Evolutionary conservation across 2,797 vertebrate genomes (phyloP).

Genomic region (Notolabrus celidotus): DNA sequence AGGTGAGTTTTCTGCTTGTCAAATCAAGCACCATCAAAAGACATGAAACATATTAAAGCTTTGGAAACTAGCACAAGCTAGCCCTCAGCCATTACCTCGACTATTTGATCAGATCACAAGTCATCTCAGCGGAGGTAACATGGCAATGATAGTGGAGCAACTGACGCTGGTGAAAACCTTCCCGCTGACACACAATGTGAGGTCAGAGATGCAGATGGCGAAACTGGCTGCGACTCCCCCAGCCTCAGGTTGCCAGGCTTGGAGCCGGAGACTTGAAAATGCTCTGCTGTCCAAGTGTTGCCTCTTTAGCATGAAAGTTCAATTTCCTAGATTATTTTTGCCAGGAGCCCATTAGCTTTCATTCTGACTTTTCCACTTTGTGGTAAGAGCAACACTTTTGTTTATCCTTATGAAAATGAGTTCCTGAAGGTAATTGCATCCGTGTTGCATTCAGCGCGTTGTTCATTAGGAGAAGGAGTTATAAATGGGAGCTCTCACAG

Average conservation of each 20-base stretch:
- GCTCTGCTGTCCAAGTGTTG: constrained; percentile 41
- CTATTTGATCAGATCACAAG: constrained; percentile 27
- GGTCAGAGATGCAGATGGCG: constrained; percentile 72
- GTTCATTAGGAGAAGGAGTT: constrained; percentile 79
- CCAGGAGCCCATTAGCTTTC: constrained; percentile 63
- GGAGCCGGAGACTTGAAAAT: constrained; percentile 43
- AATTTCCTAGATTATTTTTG: constrained; percentile 46
- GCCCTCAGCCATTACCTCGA: not conserved
- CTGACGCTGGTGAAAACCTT: constrained; percentile 47
- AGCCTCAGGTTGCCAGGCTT: constrained; percentile 55
- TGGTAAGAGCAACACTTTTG: constrained; percentile 65
- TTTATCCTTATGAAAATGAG: constrained; percentile 73
- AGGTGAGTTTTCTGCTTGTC: no score
- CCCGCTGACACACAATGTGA: constrained; percentile 56
- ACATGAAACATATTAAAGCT: not conserved
- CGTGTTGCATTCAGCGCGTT: constrained; percentile 67
- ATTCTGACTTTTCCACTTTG: constrained; percentile 64
- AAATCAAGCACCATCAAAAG: no score
- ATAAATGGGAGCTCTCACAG: constrained; percentile 81
- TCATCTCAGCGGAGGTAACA: constrained; percentile 14
- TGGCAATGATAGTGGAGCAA: constrained; percentile 8
- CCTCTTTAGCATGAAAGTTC: constrained; percentile 57
- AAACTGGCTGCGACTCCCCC: constrained; percentile 60
- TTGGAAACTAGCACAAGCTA: not conserved
- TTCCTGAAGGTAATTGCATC: constrained; percentile 75